Percentiles rank a stretch among this genome's conserved stretches.
Evolutionary conservation across 2,888 invertebrate species (phyloP).

Genomic region (Eulithis prunata): DNA sequence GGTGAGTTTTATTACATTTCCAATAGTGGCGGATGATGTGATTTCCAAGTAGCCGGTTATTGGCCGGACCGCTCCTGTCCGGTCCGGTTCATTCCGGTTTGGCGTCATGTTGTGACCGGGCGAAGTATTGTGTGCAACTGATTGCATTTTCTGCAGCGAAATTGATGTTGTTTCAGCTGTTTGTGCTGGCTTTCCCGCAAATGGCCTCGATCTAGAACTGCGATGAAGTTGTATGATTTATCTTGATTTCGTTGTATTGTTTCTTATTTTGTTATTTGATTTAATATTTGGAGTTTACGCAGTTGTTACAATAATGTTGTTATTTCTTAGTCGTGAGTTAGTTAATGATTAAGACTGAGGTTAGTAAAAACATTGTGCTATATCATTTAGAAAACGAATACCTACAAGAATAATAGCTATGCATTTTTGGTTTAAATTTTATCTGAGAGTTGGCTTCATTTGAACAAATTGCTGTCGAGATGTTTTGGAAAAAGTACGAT

Average conservation of each 20-base stretch:
- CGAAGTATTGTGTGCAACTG: conserved; percentile 53
- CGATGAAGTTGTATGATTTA: conserved; percentile 32
- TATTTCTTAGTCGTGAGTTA: no score
- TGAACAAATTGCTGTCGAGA: conserved; percentile 19
- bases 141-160: conserved; percentile 51
- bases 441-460: conserved; percentile 15
- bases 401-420: not conserved
- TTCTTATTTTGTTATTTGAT: conserved; percentile 12
- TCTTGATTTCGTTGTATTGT: conserved; percentile 24
- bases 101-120: conserved; percentile 43
- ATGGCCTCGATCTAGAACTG: conserved; percentile 37
- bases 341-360: no score
- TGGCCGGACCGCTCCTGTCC: conserved; percentile 45
- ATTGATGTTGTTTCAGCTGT: conserved; percentile 51
- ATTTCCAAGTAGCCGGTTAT: conserved; percentile 45
- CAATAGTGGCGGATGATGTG: conserved; percentile 57
- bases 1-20: conserved; percentile 57
- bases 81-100: conserved; percentile 29
- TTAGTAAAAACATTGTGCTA: not conserved
- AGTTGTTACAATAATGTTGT: no score
- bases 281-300: not conserved
- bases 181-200: conserved; percentile 42
- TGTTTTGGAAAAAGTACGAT: conserved; percentile 22
- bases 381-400: conserved; percentile 8
- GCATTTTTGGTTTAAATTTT: no score